Evolutionary conservation across 2,888 invertebrate genomes (phyloP).

Genomic region (Amiota mariae): DNA sequence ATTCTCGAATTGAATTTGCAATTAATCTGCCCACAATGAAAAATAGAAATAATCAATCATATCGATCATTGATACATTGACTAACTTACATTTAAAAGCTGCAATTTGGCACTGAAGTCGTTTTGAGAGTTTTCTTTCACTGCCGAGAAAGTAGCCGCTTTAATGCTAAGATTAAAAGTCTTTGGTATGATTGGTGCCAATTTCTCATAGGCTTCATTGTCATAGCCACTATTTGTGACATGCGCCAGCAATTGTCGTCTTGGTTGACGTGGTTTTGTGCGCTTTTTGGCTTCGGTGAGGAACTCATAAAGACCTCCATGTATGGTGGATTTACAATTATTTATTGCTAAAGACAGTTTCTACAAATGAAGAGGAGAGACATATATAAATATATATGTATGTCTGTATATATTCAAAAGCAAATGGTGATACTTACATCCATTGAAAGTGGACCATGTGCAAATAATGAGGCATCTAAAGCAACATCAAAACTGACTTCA

Average conservation of each 20-base stretch:
- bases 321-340: conserved; percentile 74
- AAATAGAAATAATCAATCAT: background rate
- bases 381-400: too few relatives aligned
- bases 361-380: too few relatives aligned
- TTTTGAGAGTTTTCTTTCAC: conserved; percentile 81
- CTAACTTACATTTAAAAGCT: conserved; percentile 77
- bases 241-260: conserved; percentile 38
- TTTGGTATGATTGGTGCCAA: conserved; percentile 87
- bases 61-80: background rate
- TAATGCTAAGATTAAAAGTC: conserved; percentile 84
- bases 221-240: conserved; percentile 49
- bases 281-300: conserved; percentile 72
- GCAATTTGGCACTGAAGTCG: conserved; percentile 81
- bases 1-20: conserved; percentile 77
- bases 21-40: conserved; percentile 74
- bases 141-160: conserved; percentile 81
- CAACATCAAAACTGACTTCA: conserved; percentile 82
- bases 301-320: conserved; percentile 75
- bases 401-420: too few relatives aligned
- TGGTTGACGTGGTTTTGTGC: conserved; percentile 54
- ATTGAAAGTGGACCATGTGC: conserved; percentile 90
- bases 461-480: conserved; percentile 84
- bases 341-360: conserved; percentile 74
- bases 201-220: conserved; percentile 77
- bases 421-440: conserved; percentile 76